Evolutionary conservation across 2,113 vertebrate genomes (phyloP).

Genomic region (Hemiscyllium ocellatum): DNA sequence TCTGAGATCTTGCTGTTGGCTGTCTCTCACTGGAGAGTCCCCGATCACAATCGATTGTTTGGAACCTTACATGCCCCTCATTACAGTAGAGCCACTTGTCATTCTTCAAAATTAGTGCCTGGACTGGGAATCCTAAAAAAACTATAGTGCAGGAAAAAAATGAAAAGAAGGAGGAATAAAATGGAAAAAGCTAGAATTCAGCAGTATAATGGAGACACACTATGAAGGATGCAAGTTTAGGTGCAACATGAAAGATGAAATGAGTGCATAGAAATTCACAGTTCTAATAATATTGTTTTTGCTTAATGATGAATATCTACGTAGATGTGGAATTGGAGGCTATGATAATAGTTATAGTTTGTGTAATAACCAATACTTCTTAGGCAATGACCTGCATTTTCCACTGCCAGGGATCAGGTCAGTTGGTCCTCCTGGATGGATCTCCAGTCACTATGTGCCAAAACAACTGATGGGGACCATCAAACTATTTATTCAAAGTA

Average conservation of each 20-base stretch:
- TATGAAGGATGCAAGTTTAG: neutral
- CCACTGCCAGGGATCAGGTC: neutral
- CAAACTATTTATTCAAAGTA: too few species aligned
- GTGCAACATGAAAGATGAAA: neutral
- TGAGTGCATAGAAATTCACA: neutral
- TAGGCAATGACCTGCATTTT: neutral
- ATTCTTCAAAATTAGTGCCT: neutral
- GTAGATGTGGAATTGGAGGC: neutral
- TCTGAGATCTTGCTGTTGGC: too few species aligned
- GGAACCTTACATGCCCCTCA: too few species aligned
- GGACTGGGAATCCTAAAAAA: neutral
- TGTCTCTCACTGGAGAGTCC: too few species aligned
- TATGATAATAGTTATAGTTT: neutral
- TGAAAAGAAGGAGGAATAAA: neutral
- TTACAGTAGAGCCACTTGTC: too few species aligned
- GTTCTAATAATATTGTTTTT: neutral
- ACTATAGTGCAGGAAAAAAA: neutral
- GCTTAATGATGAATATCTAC: neutral
- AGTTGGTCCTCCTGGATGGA: too few species aligned
- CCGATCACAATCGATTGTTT: too few species aligned
- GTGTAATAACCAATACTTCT: neutral
- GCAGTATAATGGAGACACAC: neutral
- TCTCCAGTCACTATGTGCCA: too few species aligned
- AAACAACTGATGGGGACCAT: too few species aligned
- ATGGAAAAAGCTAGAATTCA: neutral